A percentile compares a stretch with the other conserved stretches of the same genome.
phyloP scores from a whole-genome alignment of 2,797 vertebrate species.

The Fundulus diaphanus region DNA sequence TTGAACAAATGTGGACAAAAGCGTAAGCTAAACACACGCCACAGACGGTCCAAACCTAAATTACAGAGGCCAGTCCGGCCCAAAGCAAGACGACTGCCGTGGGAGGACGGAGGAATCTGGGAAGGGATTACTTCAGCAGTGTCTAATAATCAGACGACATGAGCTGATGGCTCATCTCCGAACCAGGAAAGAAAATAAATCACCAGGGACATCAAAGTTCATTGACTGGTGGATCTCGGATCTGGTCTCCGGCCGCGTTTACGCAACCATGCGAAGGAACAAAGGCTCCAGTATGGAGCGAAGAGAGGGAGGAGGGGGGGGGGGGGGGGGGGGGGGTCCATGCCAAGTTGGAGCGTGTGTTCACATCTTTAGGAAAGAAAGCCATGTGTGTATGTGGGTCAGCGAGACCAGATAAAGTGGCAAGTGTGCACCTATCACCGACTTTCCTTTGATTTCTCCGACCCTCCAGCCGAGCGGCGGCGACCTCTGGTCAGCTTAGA shows the following conservation, averaged over 20 bases:
- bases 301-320: no score
- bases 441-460: conserved; percentile 45
- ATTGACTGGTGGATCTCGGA: conserved; percentile 57
- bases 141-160: conserved; percentile 53
- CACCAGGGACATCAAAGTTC: conserved; percentile 64
- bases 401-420: conserved; percentile 58
- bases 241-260: conserved; percentile 40
- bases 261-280: conserved; percentile 34
- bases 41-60: conserved; percentile 30
- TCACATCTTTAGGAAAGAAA: conserved; percentile 23
- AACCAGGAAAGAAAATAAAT: conserved; percentile 56
- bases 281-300: conserved; percentile 56
- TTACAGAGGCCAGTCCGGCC: conserved; percentile 31
- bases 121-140: conserved; percentile 17
- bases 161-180: conserved; percentile 54
- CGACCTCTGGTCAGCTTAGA: conserved; percentile 27
- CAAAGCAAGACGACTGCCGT: conserved; percentile 25
- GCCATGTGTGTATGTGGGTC: conserved; percentile 40
- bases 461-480: conserved; percentile 32
- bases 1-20: not conserved
- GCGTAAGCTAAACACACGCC: conserved; percentile 14
- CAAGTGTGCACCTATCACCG: conserved; percentile 15
- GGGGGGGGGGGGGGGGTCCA: conserved; percentile 11
- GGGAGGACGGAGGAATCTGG: conserved; percentile 41
- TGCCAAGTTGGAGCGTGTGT: conserved; percentile 10